Evolutionary conservation across 2,113 vertebrate species (phyloP), one percentile per base, ranked within the genome.

Genomic region (Corythornis madagascariensis): DNA sequence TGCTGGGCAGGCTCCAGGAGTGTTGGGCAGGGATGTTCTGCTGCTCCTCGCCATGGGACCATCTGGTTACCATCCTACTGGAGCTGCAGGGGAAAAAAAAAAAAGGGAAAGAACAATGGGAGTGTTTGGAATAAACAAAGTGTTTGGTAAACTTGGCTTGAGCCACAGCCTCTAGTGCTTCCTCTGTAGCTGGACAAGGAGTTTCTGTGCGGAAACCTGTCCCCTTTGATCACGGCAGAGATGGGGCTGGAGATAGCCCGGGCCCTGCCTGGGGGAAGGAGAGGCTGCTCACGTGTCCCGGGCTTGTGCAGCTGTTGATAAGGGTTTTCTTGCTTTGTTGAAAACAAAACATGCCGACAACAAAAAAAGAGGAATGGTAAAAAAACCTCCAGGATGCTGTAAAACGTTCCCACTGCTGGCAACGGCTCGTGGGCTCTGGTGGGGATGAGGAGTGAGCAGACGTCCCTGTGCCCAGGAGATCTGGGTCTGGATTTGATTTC

Each of bases 131-230:
- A 81, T 52, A 52, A 56, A 5, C 69, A 4, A 12, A 85, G 45
- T 31, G 8, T 59, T 86, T 63, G 33, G 76, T 88, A 74, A 93
- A 88, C 69, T 88, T 66, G 6, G 4, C 55, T 85, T 57, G 89
- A 90, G 73, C n/a, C 57, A 4, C 45, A 61, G 67, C 33, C 81
- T 86, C 18, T 22, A 28, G 28, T 35, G 40, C 10, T 93, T 92
- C 70, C 83, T 72, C 53, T 64, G 12, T 4, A 47, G 33, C 65
- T 55, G 69, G 48, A 40, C 4, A 40, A 3, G 0, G 55, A 47
- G 38, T 67, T 86, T 48, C 67, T 76, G 89, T 48, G 84, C 0
- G 6, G 83, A 77, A 86, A 26, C 42, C 11, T 21, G 0, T 45
- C 12, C 26, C 11, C 77, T 90, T 88, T 86, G 57, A 70, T 94